phyloP scores from a whole-genome alignment of 2,888 invertebrate genomes.

The Scaptodrosophila latifasciaeformis region DNA sequence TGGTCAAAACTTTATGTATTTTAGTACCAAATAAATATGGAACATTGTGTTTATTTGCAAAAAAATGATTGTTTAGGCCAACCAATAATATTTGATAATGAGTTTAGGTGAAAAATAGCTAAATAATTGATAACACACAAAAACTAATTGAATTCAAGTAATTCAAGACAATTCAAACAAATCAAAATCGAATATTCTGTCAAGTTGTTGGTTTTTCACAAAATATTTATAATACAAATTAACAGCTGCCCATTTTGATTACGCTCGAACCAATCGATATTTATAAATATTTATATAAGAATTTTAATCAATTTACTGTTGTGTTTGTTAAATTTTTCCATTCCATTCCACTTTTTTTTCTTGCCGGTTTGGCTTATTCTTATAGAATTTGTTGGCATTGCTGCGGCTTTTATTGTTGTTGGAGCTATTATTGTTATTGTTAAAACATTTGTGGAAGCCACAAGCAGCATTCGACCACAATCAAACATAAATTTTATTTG shows the following conservation, averaged over 20 bases:
- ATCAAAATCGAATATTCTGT: too few relatives aligned
- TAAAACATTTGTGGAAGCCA: conserved; percentile 10
- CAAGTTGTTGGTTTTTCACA: too few relatives aligned
- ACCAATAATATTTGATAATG: too few relatives aligned
- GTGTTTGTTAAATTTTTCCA: conserved; percentile 6
- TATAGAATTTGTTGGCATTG: not conserved
- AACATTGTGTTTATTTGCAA: not conserved
- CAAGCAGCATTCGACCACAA: conserved; percentile 31
- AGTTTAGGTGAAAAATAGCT: too few relatives aligned
- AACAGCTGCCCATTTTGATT: conserved; percentile 31
- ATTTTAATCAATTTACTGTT: conserved; percentile 34
- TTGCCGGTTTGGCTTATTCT: not conserved
- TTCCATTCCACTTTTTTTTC: conserved; percentile 6
- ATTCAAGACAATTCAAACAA: too few relatives aligned
- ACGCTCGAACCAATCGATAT: too few relatives aligned
- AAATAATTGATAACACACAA: too few relatives aligned
- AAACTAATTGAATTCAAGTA: too few relatives aligned
- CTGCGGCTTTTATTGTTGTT: not conserved
- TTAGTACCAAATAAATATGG: too few relatives aligned
- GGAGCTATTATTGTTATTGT: conserved; percentile 13
- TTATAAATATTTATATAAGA: conserved; percentile 23
- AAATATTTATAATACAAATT: conserved; percentile 6
- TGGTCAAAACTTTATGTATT: conserved; percentile 26
- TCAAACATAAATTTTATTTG: conserved; percentile 46
- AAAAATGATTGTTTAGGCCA: too few relatives aligned